Percentiles rank a stretch among this genome's conserved stretches.
phyloP scores from a whole-genome alignment of 2,113 vertebrate genomes.

The Anhinga anhinga region DNA sequence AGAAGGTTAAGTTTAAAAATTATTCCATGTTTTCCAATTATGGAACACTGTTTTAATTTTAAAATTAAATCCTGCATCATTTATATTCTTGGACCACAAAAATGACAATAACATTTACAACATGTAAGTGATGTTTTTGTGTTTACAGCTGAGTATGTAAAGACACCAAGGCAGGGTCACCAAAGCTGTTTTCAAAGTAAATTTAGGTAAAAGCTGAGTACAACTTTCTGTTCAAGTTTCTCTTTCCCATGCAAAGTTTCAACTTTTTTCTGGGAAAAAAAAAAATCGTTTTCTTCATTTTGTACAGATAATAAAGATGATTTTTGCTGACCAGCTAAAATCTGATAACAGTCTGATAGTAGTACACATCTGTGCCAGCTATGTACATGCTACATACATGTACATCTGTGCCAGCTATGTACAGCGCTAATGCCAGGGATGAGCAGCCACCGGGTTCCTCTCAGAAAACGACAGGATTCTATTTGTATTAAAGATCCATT shows the following conservation, averaged over 20 bases:
- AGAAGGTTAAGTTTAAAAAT: not conserved
- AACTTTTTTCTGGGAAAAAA: not conserved
- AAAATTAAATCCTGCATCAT: not conserved
- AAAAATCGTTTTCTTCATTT: not conserved
- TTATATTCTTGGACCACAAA: not conserved
- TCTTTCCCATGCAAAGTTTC: not conserved
- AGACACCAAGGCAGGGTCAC: not conserved
- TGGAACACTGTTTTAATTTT: not conserved
- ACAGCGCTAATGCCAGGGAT: not conserved
- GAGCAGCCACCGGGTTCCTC: not conserved
- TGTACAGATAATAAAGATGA: not conserved
- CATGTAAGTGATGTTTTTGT: not conserved
- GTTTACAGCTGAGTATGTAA: not conserved
- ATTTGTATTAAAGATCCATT: not conserved
- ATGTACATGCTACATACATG: not conserved
- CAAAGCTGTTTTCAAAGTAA: not conserved
- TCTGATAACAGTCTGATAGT: not conserved
- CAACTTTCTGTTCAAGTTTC: not conserved
- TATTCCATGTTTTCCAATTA: not conserved
- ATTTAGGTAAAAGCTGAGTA: not conserved
- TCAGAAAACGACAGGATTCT: not conserved
- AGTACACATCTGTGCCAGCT: not conserved
- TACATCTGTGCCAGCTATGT: not conserved
- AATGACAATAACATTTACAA: not conserved
- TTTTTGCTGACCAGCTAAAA: not conserved